A percentile compares a stretch with the other conserved stretches of the same genome.
These are phyloP conservation scores for Capromys pilorides DNA, from an alignment of 2,797 vertebrate genomes.

Conservation along the genomic window DNA sequence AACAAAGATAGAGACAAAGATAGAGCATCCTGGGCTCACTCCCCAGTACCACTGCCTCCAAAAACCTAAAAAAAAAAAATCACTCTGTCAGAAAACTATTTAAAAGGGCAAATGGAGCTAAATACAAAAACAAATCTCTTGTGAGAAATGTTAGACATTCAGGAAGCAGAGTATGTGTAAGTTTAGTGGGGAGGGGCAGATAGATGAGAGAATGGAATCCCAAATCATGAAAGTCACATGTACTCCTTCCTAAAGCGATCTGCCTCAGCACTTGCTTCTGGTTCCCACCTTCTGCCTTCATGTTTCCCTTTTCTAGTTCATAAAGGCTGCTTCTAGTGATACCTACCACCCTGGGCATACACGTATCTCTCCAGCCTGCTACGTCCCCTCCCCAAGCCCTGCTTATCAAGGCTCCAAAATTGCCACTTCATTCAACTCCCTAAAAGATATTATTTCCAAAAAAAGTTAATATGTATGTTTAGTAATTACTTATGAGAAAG, in stretches of 20 bases:
- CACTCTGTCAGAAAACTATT: neutral
- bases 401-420: neutral
- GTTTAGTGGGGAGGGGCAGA: neutral
- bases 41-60: neutral
- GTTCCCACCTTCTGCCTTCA: neutral
- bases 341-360: neutral
- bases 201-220: slow-evolving; percentile 14
- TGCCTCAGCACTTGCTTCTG: neutral
- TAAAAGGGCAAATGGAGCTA: neutral
- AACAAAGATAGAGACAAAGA: too few species aligned
- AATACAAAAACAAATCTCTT: neutral
- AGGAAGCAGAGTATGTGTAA: neutral
- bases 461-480: neutral
- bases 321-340: neutral
- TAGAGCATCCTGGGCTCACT: neutral
- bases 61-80: neutral
- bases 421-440: neutral
- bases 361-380: neutral
- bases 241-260: neutral
- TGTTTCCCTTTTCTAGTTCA: slow-evolving; percentile 38
- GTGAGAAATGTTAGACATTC: neutral
- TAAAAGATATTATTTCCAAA: neutral
- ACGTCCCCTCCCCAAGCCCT: neutral
- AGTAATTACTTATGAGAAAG: slow-evolving; percentile 22
- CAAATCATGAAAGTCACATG: neutral